Conservation (phyloP, 2,888 invertebrate species). For the Thelaira solivaga region DNA sequence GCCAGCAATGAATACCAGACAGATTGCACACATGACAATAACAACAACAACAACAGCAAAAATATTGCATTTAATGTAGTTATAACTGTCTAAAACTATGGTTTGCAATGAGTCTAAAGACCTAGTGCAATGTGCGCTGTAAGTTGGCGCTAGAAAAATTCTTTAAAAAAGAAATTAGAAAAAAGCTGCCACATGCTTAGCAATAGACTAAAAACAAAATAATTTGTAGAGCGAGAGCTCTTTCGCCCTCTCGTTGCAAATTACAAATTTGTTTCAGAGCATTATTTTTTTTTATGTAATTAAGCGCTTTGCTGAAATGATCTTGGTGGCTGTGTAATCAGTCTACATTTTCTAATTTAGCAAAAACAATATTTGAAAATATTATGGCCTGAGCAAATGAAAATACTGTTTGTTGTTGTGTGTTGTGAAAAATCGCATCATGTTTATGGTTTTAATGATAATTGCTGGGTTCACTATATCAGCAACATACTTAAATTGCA, state of each 20-base stretch:
- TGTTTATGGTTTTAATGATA: slow-evolving; percentile 59
- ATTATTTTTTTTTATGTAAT: slow-evolving; percentile 10
- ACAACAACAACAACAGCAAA: background rate
- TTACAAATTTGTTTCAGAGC: slow-evolving; percentile 1
- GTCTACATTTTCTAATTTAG: slow-evolving; percentile 48
- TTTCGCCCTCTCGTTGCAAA: too few species aligned
- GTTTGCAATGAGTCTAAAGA: background rate
- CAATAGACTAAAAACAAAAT: background rate
- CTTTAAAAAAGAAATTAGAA: background rate
- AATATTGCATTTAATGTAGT: too few species aligned
- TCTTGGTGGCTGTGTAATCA: slow-evolving; percentile 17
- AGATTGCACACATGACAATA: too few species aligned
- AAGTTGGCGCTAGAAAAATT: slow-evolving; percentile 35
- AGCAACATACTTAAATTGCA: slow-evolving; percentile 44
- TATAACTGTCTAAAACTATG: background rate
- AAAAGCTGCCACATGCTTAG: background rate
- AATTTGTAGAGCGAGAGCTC: too few species aligned
- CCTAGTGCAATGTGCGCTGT: slow-evolving; percentile 17
- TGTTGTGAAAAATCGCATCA: slow-evolving; percentile 51
- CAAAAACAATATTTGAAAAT: slow-evolving; percentile 18
- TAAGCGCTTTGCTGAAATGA: slow-evolving; percentile 11
- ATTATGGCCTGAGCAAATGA: background rate
- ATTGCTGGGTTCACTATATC: slow-evolving; percentile 49
- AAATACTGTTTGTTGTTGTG: too few species aligned
- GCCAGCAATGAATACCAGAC: slow-evolving; percentile 24